Evolutionary conservation across 2,888 invertebrate species (phyloP).

Genomic region (Polymixis lichenea): DNA sequence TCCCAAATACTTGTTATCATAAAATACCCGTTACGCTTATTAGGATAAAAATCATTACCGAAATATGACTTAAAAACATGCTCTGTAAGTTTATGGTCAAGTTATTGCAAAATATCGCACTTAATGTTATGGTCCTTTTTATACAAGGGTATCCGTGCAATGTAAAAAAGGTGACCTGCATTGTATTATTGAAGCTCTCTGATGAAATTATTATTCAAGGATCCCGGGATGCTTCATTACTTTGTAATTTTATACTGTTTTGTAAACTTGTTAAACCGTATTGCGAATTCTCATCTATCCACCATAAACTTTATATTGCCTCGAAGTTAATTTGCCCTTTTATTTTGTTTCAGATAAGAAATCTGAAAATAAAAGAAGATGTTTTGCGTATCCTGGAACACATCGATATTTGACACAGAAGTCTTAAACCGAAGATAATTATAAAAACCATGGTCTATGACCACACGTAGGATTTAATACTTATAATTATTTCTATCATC

Average conservation of each 20-base stretch:
- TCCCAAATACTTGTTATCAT: constrained; percentile 39
- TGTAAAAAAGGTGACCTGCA: constrained; percentile 1
- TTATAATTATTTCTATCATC: constrained; percentile 64
- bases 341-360: constrained; percentile 78
- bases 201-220: constrained; percentile 4
- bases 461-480: constrained; percentile 76
- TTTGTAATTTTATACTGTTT: background rate
- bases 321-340: constrained; percentile 23
- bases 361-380: constrained; percentile 69
- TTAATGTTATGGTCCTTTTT: constrained; percentile 9
- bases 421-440: constrained; percentile 80
- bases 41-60: constrained; percentile 3
- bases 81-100: constrained; percentile 14
- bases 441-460: constrained; percentile 77
- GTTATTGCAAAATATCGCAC: constrained; percentile 1
- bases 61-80: constrained; percentile 27
- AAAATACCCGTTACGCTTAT: constrained; percentile 34
- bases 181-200: background rate
- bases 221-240: background rate
- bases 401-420: constrained; percentile 70
- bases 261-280: background rate
- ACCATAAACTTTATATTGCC: background rate
- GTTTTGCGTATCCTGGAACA: constrained; percentile 69
- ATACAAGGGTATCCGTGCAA: background rate
- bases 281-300: background rate